A percentile compares a stretch with the other conserved stretches of the same genome.
Conservation (phyloP, 2,113 vertebrate species). For the Mustela lutreola region DNA sequence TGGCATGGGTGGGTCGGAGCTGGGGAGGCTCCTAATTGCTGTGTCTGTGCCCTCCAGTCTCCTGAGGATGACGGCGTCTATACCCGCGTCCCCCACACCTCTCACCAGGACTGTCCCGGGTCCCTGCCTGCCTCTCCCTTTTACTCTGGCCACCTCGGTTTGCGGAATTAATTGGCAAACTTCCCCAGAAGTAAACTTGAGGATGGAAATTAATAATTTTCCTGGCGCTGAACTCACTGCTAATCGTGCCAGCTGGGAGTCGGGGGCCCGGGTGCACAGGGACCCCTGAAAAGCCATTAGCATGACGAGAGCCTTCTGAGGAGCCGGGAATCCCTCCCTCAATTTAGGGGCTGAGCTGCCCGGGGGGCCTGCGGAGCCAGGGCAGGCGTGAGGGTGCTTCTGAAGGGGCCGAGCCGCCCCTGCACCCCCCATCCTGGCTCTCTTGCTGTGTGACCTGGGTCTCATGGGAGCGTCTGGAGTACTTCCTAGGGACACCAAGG, state of each 20-base stretch:
- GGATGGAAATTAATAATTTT: constrained; percentile 78
- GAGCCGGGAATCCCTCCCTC: background rate
- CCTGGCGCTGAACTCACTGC: constrained; percentile 58
- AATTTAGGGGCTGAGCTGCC: constrained; percentile 1
- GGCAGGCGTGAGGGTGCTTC: fast-evolving
- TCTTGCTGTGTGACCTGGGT: background rate
- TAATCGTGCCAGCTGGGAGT: constrained; percentile 69
- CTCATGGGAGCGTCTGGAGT: background rate
- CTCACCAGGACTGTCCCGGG: background rate
- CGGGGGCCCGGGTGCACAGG: background rate
- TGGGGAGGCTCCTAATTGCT: background rate
- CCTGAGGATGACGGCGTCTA: background rate
- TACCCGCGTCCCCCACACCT: background rate
- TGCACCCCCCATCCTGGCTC: background rate
- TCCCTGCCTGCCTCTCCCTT: background rate
- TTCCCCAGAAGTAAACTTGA: constrained; percentile 84
- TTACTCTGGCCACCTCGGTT: constrained; percentile 46
- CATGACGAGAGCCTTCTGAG: background rate
- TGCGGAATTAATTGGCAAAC: constrained; percentile 82
- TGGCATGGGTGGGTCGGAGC: fast-evolving
- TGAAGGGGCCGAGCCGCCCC: background rate
- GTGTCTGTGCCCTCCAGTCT: background rate
- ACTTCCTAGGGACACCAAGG: background rate
- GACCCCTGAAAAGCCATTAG: constrained; percentile 67
- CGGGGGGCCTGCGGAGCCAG: background rate